Conservation (phyloP, 2,113 vertebrate genomes). For the Aphyosemion australe region DNA sequence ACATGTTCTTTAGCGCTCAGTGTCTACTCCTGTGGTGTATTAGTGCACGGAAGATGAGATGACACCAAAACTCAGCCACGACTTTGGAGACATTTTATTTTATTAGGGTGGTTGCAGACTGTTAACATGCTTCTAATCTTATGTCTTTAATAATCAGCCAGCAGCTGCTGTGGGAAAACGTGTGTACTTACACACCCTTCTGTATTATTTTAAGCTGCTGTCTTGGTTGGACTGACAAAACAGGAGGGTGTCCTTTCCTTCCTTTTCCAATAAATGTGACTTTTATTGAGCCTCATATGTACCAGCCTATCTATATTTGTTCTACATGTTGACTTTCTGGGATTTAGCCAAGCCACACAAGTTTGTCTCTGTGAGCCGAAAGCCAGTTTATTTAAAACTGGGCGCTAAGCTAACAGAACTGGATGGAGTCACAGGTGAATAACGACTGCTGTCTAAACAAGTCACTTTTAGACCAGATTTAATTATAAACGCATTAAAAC, state of each 20-base stretch:
- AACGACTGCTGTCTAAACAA: constrained; percentile 42
- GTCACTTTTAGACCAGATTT: constrained; percentile 16
- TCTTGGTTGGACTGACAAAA: constrained; percentile 56
- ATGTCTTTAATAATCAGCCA: constrained; percentile 5
- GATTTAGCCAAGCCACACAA: constrained; percentile 64
- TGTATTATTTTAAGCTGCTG: constrained; percentile 64
- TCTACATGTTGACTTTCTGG: constrained; percentile 69
- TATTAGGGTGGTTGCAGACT: constrained; percentile 37
- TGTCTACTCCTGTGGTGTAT: no score
- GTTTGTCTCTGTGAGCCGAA: constrained; percentile 53
- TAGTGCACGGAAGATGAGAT: no score
- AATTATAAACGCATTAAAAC: constrained; percentile 31
- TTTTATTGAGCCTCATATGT: constrained; percentile 67
- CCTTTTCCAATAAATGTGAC: constrained; percentile 64
- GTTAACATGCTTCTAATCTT: constrained; percentile 48
- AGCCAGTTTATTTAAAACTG: constrained; percentile 54
- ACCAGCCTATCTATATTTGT: constrained; percentile 71
- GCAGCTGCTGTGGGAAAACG: constrained; percentile 62
- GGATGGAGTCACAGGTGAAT: constrained; percentile 56
- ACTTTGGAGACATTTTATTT: no score
- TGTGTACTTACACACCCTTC: no score
- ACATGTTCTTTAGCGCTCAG: no score
- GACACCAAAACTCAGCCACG: no score
- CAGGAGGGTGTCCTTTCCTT: constrained; percentile 59
- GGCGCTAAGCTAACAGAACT: constrained; percentile 54